phyloP scores from a whole-genome alignment of 2,797 vertebrate species.

The Eptatretus atami region DNA sequence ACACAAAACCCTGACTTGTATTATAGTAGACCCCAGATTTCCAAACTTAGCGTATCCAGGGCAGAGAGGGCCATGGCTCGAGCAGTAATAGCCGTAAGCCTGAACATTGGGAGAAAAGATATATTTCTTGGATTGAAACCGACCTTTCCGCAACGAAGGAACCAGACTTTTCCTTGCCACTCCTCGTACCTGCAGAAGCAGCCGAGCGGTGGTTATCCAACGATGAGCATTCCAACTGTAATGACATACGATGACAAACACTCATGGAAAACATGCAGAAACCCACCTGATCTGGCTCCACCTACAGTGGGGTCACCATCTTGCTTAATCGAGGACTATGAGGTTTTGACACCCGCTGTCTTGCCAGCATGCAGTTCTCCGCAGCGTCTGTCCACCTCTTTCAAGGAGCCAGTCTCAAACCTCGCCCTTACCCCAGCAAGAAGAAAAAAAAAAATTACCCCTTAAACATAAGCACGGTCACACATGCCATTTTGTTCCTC shows the following conservation, averaged over 20 bases:
- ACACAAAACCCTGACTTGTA: not conserved
- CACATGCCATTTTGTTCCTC: not conserved
- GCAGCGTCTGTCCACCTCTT: constrained; percentile 80
- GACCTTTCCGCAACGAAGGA: constrained; percentile 95
- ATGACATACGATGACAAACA: not conserved
- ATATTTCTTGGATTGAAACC: constrained; percentile 92
- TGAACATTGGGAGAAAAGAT: constrained; percentile 81
- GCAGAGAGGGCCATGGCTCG: constrained; percentile 50
- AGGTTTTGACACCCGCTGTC: too few species aligned
- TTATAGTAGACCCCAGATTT: constrained; percentile 9
- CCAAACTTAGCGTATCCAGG: constrained; percentile 59
- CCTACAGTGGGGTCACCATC: too few species aligned
- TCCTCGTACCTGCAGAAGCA: constrained; percentile 45
- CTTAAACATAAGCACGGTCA: constrained; percentile 7
- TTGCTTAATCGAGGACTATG: too few species aligned
- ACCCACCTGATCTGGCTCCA: constrained; percentile 57
- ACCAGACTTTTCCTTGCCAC: constrained; percentile 95
- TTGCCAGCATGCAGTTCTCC: too few species aligned
- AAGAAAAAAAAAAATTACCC: too few species aligned
- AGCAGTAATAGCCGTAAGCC: constrained; percentile 86
- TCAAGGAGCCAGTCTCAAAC: constrained; percentile 95
- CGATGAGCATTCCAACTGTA: not conserved
- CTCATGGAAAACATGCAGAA: not conserved
- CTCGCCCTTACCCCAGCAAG: too few species aligned
- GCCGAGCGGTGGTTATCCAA: constrained; percentile 8